Percentiles rank a stretch among this genome's conserved stretches.
phyloP scores from a whole-genome alignment of 2,888 invertebrate species.

The Sinohyriopsis cumingii region DNA sequence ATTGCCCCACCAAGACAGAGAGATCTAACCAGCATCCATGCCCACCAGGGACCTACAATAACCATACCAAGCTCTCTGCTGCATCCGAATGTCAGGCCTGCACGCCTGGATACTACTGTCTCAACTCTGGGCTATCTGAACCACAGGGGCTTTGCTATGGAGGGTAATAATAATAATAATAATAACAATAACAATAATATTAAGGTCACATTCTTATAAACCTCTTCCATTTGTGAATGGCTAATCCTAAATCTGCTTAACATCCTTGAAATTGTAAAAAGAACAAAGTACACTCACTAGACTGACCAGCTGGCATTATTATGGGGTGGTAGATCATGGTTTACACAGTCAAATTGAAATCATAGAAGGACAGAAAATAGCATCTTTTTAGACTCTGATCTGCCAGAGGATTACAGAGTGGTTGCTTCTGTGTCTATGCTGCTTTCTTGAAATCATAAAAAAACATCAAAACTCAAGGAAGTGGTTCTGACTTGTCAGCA shows the following conservation, averaged over 20 bases:
- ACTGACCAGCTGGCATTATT: too few relatives aligned
- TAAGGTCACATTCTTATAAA: too few relatives aligned
- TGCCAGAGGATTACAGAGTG: too few relatives aligned
- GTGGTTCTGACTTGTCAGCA: too few relatives aligned
- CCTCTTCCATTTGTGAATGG: background rate
- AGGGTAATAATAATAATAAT: slow-evolving; percentile 53
- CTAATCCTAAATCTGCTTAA: background rate
- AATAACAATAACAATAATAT: background rate
- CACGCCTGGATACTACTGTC: slow-evolving; percentile 66
- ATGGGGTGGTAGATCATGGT: too few relatives aligned
- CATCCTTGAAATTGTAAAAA: background rate
- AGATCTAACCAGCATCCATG: slow-evolving; percentile 60
- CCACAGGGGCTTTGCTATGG: slow-evolving; percentile 66
- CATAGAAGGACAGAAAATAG: too few relatives aligned
- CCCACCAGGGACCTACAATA: slow-evolving; percentile 66
- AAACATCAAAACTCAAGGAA: too few relatives aligned
- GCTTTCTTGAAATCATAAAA: too few relatives aligned
- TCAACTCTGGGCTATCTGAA: slow-evolving; percentile 58
- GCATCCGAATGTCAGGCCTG: slow-evolving; percentile 62
- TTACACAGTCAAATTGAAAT: too few relatives aligned
- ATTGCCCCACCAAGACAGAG: slow-evolving; percentile 58
- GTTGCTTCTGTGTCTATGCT: background rate
- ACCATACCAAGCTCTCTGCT: slow-evolving; percentile 48
- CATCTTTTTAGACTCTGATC: too few relatives aligned
- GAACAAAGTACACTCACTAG: too few relatives aligned